Evolutionary conservation across 92 coral and sea anemone species (phyloP), one percentile per base, ranked within the genome.

Genomic region (Zoanthus gigantus): DNA sequence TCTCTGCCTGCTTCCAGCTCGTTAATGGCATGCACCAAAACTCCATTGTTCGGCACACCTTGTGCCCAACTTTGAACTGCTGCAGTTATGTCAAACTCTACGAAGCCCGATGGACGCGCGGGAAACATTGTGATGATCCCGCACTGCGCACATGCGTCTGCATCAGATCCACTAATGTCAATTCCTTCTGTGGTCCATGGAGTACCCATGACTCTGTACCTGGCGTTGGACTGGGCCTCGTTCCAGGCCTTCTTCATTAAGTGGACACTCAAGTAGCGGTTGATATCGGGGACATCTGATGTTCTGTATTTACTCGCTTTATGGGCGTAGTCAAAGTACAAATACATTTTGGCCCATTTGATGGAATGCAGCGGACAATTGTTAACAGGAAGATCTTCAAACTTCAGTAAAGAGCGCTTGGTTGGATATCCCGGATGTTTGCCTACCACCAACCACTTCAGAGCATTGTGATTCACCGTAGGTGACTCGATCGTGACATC

Each of bases 61-160:
- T 80, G 46, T 0, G 79, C 68, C 97, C 97, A 94, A 65, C 84
- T 79, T 61, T 46, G 87, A 42, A 88, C 89, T 12, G 96, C 97
- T 6, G 72, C 48, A 29, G 94, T 92, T 77, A 94, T 77, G 88
- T 93, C 95, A 82, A 93, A 93, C 86, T 93, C 94, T 72, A 93
- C 94, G 75, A 93, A 93, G 16, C 96, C 96, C 8, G 12, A 13
- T 46, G 95, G 96, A 10, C 94, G 91, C 56, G 12, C 44, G 60
- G 95, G 86, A 74, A 37, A 93, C 50, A 93, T 90, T 11, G 93
- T 94, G 29, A 91, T 91, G 5, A 82, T 65, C 46, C 85, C 85
- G 63, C 85, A 81, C 45, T 81, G 85, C 6, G 75, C 61, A 47
- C 85, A 81, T 0, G 73, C 3, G 15, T 87, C 90, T 11, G 93